Evolutionary conservation across 2,797 vertebrate species (phyloP), one percentile per base, ranked within the genome.

Genomic region (Clarias platycephalus): DNA sequence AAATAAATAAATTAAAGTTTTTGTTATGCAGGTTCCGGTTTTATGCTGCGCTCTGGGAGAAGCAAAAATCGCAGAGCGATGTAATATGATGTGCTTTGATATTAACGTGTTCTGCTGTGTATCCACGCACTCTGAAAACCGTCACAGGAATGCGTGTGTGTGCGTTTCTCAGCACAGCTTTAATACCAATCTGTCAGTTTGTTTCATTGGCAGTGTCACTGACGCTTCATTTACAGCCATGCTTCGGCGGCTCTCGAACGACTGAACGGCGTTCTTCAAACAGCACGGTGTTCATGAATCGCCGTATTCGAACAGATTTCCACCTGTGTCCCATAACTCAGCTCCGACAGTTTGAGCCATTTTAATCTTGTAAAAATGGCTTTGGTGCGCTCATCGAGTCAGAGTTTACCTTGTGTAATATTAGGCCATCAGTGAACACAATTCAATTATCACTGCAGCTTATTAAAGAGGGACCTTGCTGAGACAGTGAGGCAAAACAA

Each of bases 381-480:
- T 44, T 72, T 28, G 24, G 76, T 72, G 67, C 80, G 67, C 40
- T 31, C 8, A 5, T 15, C 4, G 62, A 85, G 64, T 57, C 40
- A 9, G 64, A 40, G 64, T 86, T 79, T 83, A 63, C 64, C 40
- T 70, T 75, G 63, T 55, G 62, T 62, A 31, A 60, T 53, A 60
- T 58, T 40, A 31, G 18, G 24, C 31, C 31, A 18, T 79, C 64
- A 31, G 40, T 62, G 77, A 84, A 72, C 84, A 28, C 82, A 53
- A 83, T 72, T 89, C 70, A 76, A 83, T 84, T 84, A 82, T 62
- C 53, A 34, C 24, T 49, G 22, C 55, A 37, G 60, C 55, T 22
- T 82, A 83, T 84, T 83, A 49, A 58, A 84, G n/a, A 78, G 81
- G 0, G 55, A 49, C 72, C 75, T 28, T 81, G 67, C 67, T 55